Evolutionary conservation across 2,888 invertebrate species (phyloP).

Genomic region (Encarsia formosa): DNA sequence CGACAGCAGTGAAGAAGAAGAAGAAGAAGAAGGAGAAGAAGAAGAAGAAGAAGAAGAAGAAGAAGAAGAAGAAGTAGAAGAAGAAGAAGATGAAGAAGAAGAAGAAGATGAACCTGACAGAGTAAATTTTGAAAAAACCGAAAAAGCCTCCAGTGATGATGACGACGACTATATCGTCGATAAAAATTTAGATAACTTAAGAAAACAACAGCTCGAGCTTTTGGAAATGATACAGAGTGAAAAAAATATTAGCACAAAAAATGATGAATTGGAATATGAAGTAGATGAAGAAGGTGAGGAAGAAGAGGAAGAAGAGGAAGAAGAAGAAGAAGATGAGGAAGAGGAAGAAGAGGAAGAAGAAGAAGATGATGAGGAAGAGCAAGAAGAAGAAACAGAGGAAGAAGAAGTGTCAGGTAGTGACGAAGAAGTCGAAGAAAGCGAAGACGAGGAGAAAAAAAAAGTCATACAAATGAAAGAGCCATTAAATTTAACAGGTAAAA

Average conservation of each 20-base stretch:
- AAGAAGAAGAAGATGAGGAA: slow-evolving; percentile 23
- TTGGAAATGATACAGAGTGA: slow-evolving; percentile 16
- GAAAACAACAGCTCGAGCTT: too few species aligned
- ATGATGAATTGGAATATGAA: slow-evolving; percentile 11
- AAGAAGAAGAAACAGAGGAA: slow-evolving; percentile 11
- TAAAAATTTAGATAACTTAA: slow-evolving; percentile 28
- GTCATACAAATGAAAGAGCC: slow-evolving; percentile 19
- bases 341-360: slow-evolving; percentile 8
- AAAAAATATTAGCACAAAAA: neutral
- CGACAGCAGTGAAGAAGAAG: slow-evolving; percentile 12
- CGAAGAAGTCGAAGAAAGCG: slow-evolving; percentile 8
- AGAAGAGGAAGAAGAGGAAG: slow-evolving; percentile 21
- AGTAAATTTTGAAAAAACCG: slow-evolving; percentile 16
- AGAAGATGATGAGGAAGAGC: slow-evolving; percentile 13
- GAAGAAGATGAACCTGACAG: slow-evolving; percentile 25
- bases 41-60: slow-evolving; percentile 49
- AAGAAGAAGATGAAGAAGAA: slow-evolving; percentile 25
- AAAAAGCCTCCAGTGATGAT: slow-evolving; percentile 18
- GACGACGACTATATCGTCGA: slow-evolving; percentile 13
- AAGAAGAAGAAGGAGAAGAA: slow-evolving; percentile 14
- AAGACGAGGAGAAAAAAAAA: slow-evolving; percentile 10
- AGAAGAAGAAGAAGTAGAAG: slow-evolving; percentile 30
- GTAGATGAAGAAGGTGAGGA: slow-evolving; percentile 15
- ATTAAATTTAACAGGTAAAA: slow-evolving; percentile 20
- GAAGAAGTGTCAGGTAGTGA: slow-evolving; percentile 6